A percentile compares a stretch with the other conserved stretches of the same genome.
phyloP scores from a whole-genome alignment of 1,140 invertebrate genomes.

The Micrasema longulum region DNA sequence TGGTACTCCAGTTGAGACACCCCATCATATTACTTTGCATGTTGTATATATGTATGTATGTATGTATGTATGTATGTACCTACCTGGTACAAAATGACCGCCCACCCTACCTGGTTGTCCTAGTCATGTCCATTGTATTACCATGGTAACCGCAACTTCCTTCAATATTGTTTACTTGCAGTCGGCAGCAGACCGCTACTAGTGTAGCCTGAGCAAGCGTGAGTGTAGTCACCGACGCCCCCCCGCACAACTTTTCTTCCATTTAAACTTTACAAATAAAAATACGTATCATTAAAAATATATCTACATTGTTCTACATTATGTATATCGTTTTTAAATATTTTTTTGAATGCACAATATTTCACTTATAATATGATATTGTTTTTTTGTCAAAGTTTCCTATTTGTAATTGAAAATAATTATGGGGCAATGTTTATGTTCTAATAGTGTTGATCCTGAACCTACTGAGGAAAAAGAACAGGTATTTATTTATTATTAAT shows the following conservation, averaged over 20 bases:
- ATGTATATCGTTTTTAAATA: no score
- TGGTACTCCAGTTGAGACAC: no score
- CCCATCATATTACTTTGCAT: no score
- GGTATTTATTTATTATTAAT: no score
- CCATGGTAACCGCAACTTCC: conserved; percentile 13
- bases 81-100: background rate
- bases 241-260: conserved; percentile 2
- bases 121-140: background rate
- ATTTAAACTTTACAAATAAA: conserved; percentile 5
- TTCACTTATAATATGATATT: no score
- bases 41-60: no score
- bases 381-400: no score
- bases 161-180: conserved; percentile 21
- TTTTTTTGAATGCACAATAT: no score
- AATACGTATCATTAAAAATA: no score
- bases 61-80: background rate
- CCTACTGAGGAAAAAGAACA: conserved; percentile 9
- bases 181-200: background rate
- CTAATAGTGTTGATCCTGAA: conserved; percentile 42
- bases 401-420: conserved; percentile 7
- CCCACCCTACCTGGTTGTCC: background rate
- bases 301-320: no score
- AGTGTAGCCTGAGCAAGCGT: background rate
- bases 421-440: conserved; percentile 44
- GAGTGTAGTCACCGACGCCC: background rate